phyloP scores from a whole-genome alignment of 2,797 vertebrate genomes.

The Hafferia zeledoni region DNA sequence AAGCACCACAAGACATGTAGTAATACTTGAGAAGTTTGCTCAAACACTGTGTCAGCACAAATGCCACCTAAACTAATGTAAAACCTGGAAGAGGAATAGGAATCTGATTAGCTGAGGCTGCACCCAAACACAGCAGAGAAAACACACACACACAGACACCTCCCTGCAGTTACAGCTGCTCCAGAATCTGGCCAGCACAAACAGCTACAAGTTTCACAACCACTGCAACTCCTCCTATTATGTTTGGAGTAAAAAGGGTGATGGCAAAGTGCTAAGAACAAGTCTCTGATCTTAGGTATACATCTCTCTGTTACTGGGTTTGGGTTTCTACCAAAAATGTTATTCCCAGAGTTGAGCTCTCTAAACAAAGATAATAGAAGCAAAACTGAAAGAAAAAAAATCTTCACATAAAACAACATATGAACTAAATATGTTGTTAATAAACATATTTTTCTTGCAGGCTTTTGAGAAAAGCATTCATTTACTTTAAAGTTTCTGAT shows the following conservation, averaged over 20 bases:
- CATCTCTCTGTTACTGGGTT: background rate
- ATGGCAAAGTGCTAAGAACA: background rate
- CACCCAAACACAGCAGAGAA: background rate
- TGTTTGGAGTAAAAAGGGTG: background rate
- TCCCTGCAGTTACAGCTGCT: background rate
- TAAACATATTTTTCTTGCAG: constrained; percentile 57
- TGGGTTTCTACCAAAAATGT: background rate
- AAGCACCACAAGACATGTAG: background rate
- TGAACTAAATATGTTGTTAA: constrained; percentile 59
- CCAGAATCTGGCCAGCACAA: background rate
- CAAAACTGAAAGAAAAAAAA: constrained; percentile 45
- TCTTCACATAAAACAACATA: constrained; percentile 63
- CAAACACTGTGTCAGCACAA: background rate
- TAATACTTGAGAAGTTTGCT: background rate
- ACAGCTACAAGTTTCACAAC: background rate
- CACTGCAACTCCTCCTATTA: background rate
- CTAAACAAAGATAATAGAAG: constrained; percentile 15
- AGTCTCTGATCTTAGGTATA: background rate
- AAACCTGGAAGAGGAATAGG: background rate
- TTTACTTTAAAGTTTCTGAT: constrained; percentile 52
- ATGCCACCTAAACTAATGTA: background rate
- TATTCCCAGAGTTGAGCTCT: background rate
- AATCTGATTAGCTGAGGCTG: background rate
- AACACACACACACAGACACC: background rate
- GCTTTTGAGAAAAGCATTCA: constrained; percentile 44